Base-by-base conservation (phyloP, 53 echinoderm and acorn worm species). In the Luidia sarsii region DNA sequence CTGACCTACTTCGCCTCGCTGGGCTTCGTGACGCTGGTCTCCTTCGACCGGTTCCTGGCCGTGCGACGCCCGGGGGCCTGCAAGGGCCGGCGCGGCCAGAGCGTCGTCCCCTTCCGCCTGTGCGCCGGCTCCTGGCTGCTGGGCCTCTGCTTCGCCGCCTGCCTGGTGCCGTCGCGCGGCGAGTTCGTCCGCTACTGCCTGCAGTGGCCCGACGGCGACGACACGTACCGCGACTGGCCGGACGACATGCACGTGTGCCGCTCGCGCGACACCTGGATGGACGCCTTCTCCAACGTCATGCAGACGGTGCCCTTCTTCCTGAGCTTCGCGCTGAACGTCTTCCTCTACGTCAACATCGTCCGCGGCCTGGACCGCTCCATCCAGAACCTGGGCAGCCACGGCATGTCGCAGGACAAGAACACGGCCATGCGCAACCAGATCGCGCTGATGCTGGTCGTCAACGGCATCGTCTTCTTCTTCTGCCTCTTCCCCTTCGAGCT, bases 1-100 rank as follows among this genome's bases (percentile, higher is more conserved):
- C 86, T 86, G 32, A 86, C 90, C 11, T 90, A 90, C 30, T 90
- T 90, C 75, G 82, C 90, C 20, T 86, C 90, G 1, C 64, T 90
- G 24, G 56, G 81, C 5, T 90, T 90, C 56, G 71, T 90, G 10
- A 90, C 90, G 14, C 73, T 90, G 18, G 90, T 90, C 6, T 86
- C 90, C 37, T 72, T 90, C 18, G 90, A 90, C 54, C 79, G 90
- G 19, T 90, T 82, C 34, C 64, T 86, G 53, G 90, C 90, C 39
- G 86, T 90, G 30, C 86, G 90, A 37, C 86, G 77, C 22, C 90
- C 90, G 13, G 74, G 70, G 28, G 81, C 61, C 33, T 77, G 60
- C 4, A 77, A 77, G 30, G 59, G 62, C 8, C 39, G 77, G 6
- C 57, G 46, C 15, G 29, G 59, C 14, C 59, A 60, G 34, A 45